Percentiles rank a stretch among this genome's conserved stretches.
Evolutionary conservation across 2,888 invertebrate genomes (phyloP).

Genomic region (Limnephilus marmoratus): DNA sequence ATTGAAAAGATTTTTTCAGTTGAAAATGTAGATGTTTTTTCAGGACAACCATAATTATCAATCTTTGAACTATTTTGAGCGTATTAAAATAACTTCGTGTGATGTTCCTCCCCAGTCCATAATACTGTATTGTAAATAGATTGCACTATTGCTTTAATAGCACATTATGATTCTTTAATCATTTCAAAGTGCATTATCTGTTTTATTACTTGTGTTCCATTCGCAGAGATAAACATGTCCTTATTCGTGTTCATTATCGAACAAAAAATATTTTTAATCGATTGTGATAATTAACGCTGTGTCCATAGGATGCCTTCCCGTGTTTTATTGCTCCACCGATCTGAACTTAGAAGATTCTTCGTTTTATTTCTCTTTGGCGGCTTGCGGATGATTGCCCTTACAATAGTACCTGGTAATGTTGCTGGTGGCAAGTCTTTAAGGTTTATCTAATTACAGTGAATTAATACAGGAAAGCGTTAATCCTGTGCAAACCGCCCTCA

Average conservation of each 20-base stretch:
- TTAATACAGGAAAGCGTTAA: constrained; percentile 39
- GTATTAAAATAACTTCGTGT: too few species aligned
- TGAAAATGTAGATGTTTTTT: too few species aligned
- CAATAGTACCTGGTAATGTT: neutral
- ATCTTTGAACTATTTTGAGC: too few species aligned
- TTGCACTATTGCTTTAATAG: neutral
- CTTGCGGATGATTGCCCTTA: neutral
- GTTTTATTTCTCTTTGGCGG: constrained; percentile 42
- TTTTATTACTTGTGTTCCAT: neutral
- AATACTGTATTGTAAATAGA: too few species aligned
- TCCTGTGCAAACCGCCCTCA: constrained; percentile 10
- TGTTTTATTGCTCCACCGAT: neutral
- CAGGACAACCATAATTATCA: too few species aligned
- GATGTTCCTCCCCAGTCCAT: too few species aligned
- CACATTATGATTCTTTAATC: neutral
- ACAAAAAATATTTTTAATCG: constrained; percentile 40
- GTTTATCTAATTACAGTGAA: constrained; percentile 38
- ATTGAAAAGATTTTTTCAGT: too few species aligned
- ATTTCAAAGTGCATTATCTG: neutral
- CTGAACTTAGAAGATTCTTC: constrained; percentile 2
- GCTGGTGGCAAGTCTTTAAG: constrained; percentile 28
- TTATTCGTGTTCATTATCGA: neutral
- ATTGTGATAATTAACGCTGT: constrained; percentile 41
- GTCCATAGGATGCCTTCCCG: constrained; percentile 26
- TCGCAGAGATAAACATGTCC: neutral